These are phyloP conservation scores for Pristiophorus japonicus DNA, from an alignment of 2,113 vertebrate genomes.

Conservation along the genomic window DNA sequence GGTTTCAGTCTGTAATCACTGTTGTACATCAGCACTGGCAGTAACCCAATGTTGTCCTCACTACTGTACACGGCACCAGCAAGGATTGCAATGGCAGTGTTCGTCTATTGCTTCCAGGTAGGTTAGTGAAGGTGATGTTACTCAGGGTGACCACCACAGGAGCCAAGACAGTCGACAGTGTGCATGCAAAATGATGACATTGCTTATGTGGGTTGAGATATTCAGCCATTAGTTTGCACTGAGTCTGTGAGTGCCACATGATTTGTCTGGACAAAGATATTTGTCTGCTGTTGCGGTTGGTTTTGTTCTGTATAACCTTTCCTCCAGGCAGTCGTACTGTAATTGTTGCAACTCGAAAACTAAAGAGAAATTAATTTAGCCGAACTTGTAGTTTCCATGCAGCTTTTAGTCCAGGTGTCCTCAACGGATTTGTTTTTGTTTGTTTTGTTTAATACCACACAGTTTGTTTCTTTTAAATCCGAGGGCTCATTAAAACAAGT, in stretches of 20 bases:
- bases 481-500: background rate
- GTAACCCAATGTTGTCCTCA: background rate
- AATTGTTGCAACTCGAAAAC: background rate
- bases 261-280: background rate
- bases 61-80: background rate
- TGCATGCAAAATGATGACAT: slow-evolving; percentile 24
- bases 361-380: background rate
- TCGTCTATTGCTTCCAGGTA: slow-evolving; percentile 22
- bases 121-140: slow-evolving; percentile 27
- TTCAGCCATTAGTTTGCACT: background rate
- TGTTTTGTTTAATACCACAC: background rate
- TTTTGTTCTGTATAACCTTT: background rate
- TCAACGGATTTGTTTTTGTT: background rate
- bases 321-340: background rate
- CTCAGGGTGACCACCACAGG: slow-evolving; percentile 9
- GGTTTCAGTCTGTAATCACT: background rate
- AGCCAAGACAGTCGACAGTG: background rate
- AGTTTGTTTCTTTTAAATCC: background rate
- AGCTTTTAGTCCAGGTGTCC: background rate
- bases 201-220: slow-evolving; percentile 17
- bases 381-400: background rate
- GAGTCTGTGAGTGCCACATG: background rate
- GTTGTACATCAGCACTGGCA: background rate
- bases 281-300: background rate
- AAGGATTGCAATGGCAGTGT: background rate